Evolutionary conservation across 2,113 vertebrate genomes (phyloP).

Genomic region (Cyanoliseus patagonus): DNA sequence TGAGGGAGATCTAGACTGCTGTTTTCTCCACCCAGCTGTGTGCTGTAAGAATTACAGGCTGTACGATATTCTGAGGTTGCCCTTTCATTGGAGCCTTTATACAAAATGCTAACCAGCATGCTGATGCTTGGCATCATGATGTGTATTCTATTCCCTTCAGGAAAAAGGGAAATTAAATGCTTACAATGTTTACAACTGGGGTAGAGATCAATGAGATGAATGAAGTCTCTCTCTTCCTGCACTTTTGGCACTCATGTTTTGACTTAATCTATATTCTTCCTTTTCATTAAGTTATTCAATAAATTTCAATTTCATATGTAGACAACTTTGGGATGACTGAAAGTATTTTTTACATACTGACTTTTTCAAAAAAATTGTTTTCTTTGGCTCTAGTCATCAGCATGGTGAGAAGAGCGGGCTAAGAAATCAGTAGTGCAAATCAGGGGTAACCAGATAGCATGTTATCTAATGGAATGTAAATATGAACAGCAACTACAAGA

Average conservation of each 20-base stretch:
- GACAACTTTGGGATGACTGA: background rate
- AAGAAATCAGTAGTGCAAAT: constrained; percentile 13
- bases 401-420: background rate
- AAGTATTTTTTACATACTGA: background rate
- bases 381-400: background rate
- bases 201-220: background rate
- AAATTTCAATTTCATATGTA: background rate
- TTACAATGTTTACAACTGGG: background rate
- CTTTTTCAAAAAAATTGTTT: background rate
- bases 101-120: background rate
- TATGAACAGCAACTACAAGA: background rate
- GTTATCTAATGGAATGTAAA: constrained; percentile 8
- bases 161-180: background rate
- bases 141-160: background rate
- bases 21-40: background rate
- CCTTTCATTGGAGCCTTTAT: background rate
- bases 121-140: background rate
- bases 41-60: background rate
- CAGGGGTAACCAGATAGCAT: background rate
- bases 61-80: background rate
- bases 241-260: background rate
- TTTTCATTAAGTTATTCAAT: background rate
- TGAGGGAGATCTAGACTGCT: background rate
- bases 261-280: background rate
- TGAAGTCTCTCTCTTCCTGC: background rate